A percentile compares a stretch with the other conserved stretches of the same genome.
phyloP scores from a whole-genome alignment of 2,797 vertebrate species.

The Anomalospiza imberbis region DNA sequence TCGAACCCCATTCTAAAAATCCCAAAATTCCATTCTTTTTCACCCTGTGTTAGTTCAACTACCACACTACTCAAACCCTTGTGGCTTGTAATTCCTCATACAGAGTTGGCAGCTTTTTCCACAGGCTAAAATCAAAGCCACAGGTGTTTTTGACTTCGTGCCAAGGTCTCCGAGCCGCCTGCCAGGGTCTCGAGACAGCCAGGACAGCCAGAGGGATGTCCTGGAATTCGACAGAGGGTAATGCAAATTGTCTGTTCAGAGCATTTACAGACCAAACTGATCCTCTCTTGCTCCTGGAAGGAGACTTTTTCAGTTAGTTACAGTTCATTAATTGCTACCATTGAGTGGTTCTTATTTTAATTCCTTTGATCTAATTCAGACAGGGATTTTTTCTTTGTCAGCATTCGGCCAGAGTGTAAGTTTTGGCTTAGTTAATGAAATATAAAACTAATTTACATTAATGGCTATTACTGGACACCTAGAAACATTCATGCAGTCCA shows the following conservation, averaged over 20 bases:
- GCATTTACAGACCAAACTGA: not conserved
- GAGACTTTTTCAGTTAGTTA: conserved; percentile 23
- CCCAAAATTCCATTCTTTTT: too few species aligned
- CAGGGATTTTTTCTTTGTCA: conserved; percentile 11
- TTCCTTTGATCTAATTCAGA: conserved; percentile 64
- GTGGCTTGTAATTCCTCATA: too few species aligned
- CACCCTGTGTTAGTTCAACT: too few species aligned
- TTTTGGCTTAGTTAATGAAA: conserved; percentile 56
- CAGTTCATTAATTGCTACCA: conserved; percentile 60
- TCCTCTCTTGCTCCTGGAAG: not conserved
- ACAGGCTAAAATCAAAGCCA: too few species aligned
- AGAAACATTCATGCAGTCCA: not conserved
- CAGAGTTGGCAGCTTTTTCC: too few species aligned
- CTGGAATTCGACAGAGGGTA: not conserved
- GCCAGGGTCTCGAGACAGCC: too few species aligned
- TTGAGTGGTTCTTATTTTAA: conserved; percentile 58
- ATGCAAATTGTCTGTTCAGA: not conserved
- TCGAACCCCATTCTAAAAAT: too few species aligned
- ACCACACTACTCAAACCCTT: too few species aligned
- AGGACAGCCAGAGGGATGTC: too few species aligned
- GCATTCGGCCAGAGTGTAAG: conserved; percentile 9
- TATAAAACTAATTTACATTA: conserved; percentile 53
- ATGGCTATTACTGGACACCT: conserved; percentile 6
- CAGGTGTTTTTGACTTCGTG: too few species aligned
- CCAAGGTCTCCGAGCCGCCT: too few species aligned